Percentiles rank a stretch among this genome's conserved stretches.
Evolutionary conservation across 2,797 vertebrate species (phyloP).

Genomic region (Mus spretus): DNA sequence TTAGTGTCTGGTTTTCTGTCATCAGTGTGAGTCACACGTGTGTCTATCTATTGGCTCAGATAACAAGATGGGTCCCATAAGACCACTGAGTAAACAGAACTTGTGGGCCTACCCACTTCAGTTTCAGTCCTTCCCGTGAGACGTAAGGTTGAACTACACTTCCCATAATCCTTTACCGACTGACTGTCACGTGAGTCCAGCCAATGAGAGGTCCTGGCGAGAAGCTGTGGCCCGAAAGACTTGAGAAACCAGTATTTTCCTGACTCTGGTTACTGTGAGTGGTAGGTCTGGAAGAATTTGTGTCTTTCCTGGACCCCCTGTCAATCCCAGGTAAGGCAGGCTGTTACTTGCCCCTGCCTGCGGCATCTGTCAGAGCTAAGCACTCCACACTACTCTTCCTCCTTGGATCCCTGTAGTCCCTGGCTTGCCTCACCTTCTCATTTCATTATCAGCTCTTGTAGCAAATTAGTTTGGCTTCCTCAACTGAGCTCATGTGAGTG

Average conservation of each 20-base stretch:
- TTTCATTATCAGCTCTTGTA: neutral
- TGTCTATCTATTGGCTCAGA: rapidly evolving
- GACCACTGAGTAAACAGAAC: neutral
- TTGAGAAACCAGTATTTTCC: neutral
- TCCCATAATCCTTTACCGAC: neutral
- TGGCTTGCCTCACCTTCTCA: neutral
- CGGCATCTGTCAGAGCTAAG: neutral
- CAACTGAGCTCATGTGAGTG: neutral
- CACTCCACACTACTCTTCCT: neutral
- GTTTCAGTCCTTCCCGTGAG: neutral
- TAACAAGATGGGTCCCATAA: neutral
- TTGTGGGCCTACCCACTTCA: neutral
- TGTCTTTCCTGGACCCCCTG: neutral
- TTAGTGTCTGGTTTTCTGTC: neutral
- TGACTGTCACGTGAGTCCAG: neutral
- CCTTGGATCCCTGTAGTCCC: neutral
- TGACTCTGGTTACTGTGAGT: no score
- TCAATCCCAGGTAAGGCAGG: neutral
- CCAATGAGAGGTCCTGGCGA: neutral
- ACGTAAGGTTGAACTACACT: neutral
- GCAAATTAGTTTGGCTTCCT: neutral
- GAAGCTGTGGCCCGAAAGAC: neutral
- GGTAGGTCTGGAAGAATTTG: neutral
- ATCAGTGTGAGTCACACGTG: neutral
- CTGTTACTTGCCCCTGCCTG: neutral